A percentile compares a stretch with the other conserved stretches of the same genome.
Conservation (phyloP, 2,113 vertebrate genomes). For the Malaclemys terrapin region DNA sequence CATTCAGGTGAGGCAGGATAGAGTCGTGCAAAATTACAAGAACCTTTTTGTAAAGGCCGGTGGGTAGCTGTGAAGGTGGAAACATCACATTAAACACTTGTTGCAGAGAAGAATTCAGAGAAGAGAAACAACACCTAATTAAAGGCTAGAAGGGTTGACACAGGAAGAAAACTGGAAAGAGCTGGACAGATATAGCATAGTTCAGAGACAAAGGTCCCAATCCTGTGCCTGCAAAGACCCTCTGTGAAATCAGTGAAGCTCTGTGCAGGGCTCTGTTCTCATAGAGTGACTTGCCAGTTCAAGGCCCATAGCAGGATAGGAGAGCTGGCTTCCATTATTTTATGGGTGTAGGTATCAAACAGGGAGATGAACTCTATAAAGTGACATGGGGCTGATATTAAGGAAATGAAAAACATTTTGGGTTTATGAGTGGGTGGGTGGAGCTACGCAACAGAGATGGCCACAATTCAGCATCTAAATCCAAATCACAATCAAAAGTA, state of each 20-base stretch:
- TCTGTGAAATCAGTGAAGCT: neutral
- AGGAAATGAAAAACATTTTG: neutral
- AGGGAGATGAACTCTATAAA: no score
- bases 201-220: neutral
- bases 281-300: neutral
- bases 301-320: neutral
- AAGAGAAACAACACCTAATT: neutral
- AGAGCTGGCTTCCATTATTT: neutral
- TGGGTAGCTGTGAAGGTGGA: slow-evolving; percentile 82
- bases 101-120: accelerated
- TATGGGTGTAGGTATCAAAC: no score
- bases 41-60: slow-evolving; percentile 92
- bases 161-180: neutral
- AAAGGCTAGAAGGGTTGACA: neutral
- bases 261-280: neutral
- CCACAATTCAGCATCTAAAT: neutral
- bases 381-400: neutral
- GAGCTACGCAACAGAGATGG: neutral
- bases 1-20: slow-evolving; percentile 92
- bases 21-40: slow-evolving; percentile 91
- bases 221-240: neutral
- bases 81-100: neutral
- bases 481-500: neutral
- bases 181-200: neutral
- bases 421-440: neutral